Conservation (phyloP, 2,888 invertebrate genomes). For the Bombyx huttoni region DNA sequence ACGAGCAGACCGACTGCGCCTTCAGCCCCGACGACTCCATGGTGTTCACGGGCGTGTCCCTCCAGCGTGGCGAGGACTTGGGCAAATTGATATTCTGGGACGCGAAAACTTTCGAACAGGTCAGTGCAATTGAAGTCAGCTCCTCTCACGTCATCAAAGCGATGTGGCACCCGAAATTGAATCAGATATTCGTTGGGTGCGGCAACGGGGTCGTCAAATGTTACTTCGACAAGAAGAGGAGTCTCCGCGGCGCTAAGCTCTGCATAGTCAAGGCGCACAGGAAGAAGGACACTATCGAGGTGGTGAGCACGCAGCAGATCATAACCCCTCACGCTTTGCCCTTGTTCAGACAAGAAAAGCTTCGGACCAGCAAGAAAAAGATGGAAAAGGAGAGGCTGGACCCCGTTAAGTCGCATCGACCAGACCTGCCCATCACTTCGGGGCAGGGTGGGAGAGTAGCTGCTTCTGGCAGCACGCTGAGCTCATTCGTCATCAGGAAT, state of each 20-base stretch:
- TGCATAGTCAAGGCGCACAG: constrained; percentile 87
- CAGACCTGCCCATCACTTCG: constrained; percentile 90
- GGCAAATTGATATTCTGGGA: constrained; percentile 87
- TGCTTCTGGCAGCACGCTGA: constrained; percentile 94
- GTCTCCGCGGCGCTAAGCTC: constrained; percentile 90
- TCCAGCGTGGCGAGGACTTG: constrained; percentile 74
- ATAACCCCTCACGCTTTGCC: constrained; percentile 97
- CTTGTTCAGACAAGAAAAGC: constrained; percentile 92
- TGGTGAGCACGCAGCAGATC: constrained; percentile 91
- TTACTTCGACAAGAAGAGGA: constrained; percentile 90
- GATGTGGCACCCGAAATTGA: constrained; percentile 97
- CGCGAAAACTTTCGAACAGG: constrained; percentile 80
- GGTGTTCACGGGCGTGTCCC: constrained; percentile 89
- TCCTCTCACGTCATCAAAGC: constrained; percentile 89
- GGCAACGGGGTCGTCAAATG: constrained; percentile 92
- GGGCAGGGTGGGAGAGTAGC: constrained; percentile 95
- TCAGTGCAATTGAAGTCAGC: constrained; percentile 82
- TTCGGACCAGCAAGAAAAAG: constrained; percentile 89
- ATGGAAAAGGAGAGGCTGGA: constrained; percentile 93
- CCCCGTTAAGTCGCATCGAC: constrained; percentile 85
- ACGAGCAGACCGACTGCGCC: constrained; percentile 84
- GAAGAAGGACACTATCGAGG: constrained; percentile 86
- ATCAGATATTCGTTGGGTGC: constrained; percentile 94
- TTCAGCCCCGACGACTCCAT: constrained; percentile 95
- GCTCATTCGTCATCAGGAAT: constrained; percentile 96